phyloP scores from a whole-genome alignment of 2,113 vertebrate genomes.

The Cairina moschata region DNA sequence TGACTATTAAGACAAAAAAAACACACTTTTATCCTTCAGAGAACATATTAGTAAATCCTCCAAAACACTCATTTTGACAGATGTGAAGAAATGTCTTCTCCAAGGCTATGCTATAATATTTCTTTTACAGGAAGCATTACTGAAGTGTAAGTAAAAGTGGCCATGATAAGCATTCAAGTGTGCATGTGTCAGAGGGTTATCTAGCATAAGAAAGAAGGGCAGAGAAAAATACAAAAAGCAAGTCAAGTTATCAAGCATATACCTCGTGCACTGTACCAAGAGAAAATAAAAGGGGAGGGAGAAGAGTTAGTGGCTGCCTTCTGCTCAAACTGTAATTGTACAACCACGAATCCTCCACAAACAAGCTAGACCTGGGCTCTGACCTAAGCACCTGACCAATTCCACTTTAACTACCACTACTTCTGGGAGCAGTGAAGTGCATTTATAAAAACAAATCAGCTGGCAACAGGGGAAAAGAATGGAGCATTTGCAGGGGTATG shows the following conservation, averaged over 20 bases:
- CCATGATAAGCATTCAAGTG: background rate
- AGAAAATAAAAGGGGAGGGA: background rate
- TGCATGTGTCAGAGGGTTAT: background rate
- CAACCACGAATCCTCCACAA: background rate
- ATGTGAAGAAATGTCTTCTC: background rate
- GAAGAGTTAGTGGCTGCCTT: constrained; percentile 39
- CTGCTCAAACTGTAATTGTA: background rate
- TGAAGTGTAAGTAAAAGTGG: background rate
- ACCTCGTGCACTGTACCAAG: background rate
- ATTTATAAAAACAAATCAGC: constrained; percentile 35
- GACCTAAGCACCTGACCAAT: background rate
- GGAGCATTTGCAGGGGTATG: constrained; percentile 11
- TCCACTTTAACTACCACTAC: background rate
- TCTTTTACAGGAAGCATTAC: background rate
- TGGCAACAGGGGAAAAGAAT: constrained; percentile 21
- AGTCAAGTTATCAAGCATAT: background rate
- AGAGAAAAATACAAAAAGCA: background rate
- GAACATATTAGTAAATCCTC: background rate
- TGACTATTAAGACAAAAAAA: background rate
- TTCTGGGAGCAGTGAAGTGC: constrained; percentile 22
- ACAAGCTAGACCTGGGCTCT: background rate
- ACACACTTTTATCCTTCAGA: background rate
- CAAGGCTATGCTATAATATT: background rate
- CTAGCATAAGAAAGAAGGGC: background rate
- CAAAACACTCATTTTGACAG: background rate